Percentiles rank a stretch among this genome's conserved stretches.
phyloP scores from a whole-genome alignment of 64 coral and sea anemone genomes.

The Dendrophyllia cribrosa region DNA sequence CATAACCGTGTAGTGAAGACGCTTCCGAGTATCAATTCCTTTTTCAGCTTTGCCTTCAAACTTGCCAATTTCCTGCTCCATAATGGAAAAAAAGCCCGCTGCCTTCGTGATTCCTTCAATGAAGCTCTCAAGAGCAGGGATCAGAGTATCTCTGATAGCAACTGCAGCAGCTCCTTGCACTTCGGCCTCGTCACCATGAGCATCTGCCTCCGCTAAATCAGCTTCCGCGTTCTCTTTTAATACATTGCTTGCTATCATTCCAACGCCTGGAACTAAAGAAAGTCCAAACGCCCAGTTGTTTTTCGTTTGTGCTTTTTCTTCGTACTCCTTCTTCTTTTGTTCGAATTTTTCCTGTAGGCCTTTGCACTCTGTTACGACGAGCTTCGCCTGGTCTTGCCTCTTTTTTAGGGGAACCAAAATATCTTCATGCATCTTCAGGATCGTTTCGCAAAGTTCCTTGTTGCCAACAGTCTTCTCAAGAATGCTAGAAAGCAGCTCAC shows the following conservation, averaged over 20 bases:
- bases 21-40: neutral
- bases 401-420: slow-evolving; percentile 40
- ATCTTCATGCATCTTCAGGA: slow-evolving; percentile 28
- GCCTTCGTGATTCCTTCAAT: slow-evolving; percentile 25
- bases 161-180: neutral
- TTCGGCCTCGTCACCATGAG: neutral
- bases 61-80: slow-evolving; percentile 28
- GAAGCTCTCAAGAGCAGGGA: slow-evolving; percentile 34
- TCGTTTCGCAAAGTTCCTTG: slow-evolving; percentile 18
- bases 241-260: slow-evolving; percentile 16
- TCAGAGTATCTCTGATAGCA: neutral
- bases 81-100: slow-evolving; percentile 45
- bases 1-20: slow-evolving; percentile 40
- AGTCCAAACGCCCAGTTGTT: neutral
- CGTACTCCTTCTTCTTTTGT: slow-evolving; percentile 20
- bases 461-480: neutral
- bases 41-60: slow-evolving; percentile 27
- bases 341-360: slow-evolving; percentile 34
- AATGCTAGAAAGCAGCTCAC: slow-evolving; percentile 23
- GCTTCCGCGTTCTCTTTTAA: neutral
- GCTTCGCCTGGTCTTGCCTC: slow-evolving; percentile 32
- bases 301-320: neutral
- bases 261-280: slow-evolving; percentile 39
- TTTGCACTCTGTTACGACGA: slow-evolving; percentile 39
- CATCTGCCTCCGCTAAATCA: neutral